phyloP scores from a whole-genome alignment of 2,797 vertebrate genomes.

The Rhynchonycteris naso region DNA sequence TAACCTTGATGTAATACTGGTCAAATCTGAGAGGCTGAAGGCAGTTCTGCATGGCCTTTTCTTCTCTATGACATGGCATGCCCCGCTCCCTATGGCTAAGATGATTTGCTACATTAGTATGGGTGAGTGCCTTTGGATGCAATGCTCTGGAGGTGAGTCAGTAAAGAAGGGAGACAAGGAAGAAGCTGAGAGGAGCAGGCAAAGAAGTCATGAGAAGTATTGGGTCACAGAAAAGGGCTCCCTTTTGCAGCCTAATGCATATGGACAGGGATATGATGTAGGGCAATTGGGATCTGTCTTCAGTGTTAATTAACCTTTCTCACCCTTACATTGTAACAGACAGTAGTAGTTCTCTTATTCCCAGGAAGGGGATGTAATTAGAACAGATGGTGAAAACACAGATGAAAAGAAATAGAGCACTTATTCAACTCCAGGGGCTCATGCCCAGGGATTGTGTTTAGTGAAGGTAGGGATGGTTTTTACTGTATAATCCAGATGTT shows the following conservation, averaged over 20 bases:
- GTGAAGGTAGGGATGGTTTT: background rate
- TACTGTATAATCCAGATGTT: background rate
- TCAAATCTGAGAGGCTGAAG: background rate
- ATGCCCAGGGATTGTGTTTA: background rate
- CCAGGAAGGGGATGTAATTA: conserved; percentile 84
- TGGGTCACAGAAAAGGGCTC: conserved; percentile 23
- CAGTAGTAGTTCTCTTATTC: conserved; percentile 78
- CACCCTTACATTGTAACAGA: conserved; percentile 80
- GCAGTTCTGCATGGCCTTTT: background rate
- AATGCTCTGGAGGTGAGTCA: background rate
- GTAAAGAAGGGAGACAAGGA: conserved; percentile 11
- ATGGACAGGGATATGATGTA: conserved; percentile 78
- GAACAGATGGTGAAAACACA: conserved; percentile 81
- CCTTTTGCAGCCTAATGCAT: conserved; percentile 69
- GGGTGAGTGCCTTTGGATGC: background rate
- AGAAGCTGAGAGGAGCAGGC: conserved; percentile 22
- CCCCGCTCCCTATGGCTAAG: background rate
- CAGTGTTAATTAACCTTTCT: conserved; percentile 87
- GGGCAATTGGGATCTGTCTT: conserved; percentile 81
- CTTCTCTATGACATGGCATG: background rate
- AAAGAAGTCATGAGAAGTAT: background rate
- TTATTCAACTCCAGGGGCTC: conserved; percentile 57
- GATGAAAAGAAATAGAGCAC: conserved; percentile 45
- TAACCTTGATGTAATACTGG: background rate
- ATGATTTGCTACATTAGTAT: conserved; percentile 1